These are phyloP conservation scores for Spheniscus mendiculus DNA, from an alignment of 2,113 vertebrate species.

Conservation along the genomic window DNA sequence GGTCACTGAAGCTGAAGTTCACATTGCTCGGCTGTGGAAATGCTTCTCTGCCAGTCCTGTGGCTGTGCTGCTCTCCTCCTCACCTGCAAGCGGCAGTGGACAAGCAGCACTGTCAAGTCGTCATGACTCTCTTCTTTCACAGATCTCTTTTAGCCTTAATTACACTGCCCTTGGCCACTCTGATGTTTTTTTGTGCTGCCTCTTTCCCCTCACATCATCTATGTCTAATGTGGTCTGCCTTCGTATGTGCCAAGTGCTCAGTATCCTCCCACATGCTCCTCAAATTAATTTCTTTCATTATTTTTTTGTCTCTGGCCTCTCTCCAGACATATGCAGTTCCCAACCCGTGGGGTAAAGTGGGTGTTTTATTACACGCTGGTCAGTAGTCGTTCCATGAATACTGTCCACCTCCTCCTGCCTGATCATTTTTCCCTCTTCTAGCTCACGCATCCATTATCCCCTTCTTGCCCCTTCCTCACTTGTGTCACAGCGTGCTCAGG, in stretches of 20 bases:
- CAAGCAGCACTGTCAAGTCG: neutral
- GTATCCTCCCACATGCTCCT: neutral
- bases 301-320: neutral
- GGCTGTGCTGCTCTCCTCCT: neutral
- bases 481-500: neutral
- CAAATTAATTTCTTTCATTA: neutral
- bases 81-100: fast-evolving
- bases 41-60: fast-evolving
- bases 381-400: neutral
- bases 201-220: neutral
- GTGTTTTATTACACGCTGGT: neutral
- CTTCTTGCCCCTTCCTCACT: neutral
- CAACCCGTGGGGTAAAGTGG: neutral
- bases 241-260: neutral
- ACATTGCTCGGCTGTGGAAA: neutral
- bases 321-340: neutral
- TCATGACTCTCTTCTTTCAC: neutral
- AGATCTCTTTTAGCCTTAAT: neutral
- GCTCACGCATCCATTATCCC: neutral
- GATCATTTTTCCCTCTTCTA: neutral
- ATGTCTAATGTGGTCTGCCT: neutral
- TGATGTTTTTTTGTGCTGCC: neutral
- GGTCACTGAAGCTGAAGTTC: neutral
- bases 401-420: neutral
- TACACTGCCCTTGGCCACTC: neutral